Conservation (phyloP, 2,113 vertebrate species). For the Aphyosemion australe region DNA sequence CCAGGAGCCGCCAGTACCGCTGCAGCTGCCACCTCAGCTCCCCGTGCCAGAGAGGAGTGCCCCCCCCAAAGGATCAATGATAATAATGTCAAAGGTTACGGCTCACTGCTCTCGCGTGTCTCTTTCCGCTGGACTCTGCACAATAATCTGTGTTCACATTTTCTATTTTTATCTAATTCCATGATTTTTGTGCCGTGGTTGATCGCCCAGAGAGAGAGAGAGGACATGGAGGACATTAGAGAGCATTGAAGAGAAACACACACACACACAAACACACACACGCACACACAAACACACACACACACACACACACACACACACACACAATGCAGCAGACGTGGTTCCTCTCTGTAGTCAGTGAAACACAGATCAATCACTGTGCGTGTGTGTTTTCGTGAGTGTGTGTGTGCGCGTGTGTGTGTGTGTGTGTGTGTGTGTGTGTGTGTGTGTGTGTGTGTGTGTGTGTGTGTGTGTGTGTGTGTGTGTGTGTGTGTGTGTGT, state of each 20-base stretch:
- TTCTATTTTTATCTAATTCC: slow-evolving; percentile 13
- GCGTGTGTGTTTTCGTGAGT: no score
- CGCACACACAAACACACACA: no score
- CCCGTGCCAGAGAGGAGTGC: slow-evolving; percentile 25
- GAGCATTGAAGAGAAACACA: slow-evolving; percentile 28
- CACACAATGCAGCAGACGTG: slow-evolving; percentile 39
- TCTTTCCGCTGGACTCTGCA: background rate
- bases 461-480: no score
- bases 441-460: no score
- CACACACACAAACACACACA: no score
- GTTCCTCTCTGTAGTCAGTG: slow-evolving; percentile 68
- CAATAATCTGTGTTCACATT: background rate
- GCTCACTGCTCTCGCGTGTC: background rate
- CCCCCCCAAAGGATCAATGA: slow-evolving; percentile 4
- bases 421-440: no score
- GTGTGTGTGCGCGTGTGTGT: no score
- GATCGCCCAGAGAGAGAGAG: background rate
- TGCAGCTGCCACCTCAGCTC: slow-evolving; percentile 44
- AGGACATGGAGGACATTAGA: slow-evolving; percentile 2
- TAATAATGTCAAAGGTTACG: slow-evolving; percentile 28
- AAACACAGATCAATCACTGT: slow-evolving; percentile 74
- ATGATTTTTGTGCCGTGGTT: slow-evolving; percentile 7
- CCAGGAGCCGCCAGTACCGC: slow-evolving; percentile 41
- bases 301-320: no score
- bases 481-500: no score